A percentile compares a stretch with the other conserved stretches of the same genome.
Conservation (phyloP, 2,113 vertebrate genomes). For the Petrocephalus microphthalmus region DNA sequence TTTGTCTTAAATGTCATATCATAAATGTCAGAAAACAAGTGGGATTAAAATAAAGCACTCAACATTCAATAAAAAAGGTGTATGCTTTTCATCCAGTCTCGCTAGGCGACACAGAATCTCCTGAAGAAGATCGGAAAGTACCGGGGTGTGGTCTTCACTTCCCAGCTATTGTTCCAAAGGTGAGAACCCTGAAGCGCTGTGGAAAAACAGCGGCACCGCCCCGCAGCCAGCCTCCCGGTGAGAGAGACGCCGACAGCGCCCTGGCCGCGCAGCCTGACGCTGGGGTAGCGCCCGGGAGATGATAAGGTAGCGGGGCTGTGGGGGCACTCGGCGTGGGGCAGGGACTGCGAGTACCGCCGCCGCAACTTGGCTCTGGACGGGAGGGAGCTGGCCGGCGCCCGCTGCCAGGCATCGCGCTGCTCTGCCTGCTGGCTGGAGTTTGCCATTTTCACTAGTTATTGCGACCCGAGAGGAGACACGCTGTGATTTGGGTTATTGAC, state of each 20-base stretch:
- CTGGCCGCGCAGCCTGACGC: slow-evolving; percentile 28
- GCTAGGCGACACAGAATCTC: background rate
- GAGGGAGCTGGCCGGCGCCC: background rate
- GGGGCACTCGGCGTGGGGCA: slow-evolving; percentile 35
- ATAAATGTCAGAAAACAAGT: background rate
- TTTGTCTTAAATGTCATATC: background rate
- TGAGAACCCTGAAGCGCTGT: background rate
- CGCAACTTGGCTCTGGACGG: background rate
- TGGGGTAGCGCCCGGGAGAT: slow-evolving; percentile 38
- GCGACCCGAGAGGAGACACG: slow-evolving; percentile 37
- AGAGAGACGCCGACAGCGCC: slow-evolving; percentile 51
- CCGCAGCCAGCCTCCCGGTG: slow-evolving; percentile 37
- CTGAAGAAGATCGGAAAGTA: background rate
- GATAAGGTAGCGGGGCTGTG: slow-evolving; percentile 36
- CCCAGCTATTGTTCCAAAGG: background rate
- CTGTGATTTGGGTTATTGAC: background rate
- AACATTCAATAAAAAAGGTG: background rate
- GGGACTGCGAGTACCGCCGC: slow-evolving; percentile 34
- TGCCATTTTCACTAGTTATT: slow-evolving; percentile 37
- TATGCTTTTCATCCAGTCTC: background rate
- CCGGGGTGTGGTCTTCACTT: background rate
- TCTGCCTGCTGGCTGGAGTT: background rate
- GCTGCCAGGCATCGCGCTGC: background rate
- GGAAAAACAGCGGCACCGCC: slow-evolving; percentile 41
- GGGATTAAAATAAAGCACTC: background rate